Evolutionary conservation across 2,888 invertebrate genomes (phyloP).

Genomic region (Oscheius sp.): DNA sequence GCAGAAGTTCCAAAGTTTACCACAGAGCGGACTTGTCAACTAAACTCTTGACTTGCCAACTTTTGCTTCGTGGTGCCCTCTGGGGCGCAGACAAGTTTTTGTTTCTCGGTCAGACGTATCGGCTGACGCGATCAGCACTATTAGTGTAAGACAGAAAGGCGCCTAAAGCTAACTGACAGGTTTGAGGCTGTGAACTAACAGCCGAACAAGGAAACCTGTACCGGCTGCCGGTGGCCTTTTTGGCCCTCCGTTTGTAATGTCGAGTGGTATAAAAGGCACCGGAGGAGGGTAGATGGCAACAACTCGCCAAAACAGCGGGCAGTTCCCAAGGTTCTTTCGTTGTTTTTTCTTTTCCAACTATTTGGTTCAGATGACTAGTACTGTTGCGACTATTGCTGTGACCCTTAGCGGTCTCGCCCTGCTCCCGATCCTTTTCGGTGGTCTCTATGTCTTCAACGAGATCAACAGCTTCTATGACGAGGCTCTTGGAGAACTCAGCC

Average conservation of each 20-base stretch:
- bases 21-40: too few relatives aligned
- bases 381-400: conserved; percentile 24
- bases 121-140: too few relatives aligned
- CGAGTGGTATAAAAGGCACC: conserved; percentile 12
- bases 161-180: conserved; percentile 5
- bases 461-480: conserved; percentile 63
- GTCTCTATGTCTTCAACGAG: conserved; percentile 54
- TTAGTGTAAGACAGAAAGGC: too few relatives aligned
- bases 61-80: too few relatives aligned
- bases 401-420: conserved; percentile 33
- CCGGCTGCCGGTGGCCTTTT: conserved; percentile 10
- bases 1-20: too few relatives aligned
- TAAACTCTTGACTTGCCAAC: too few relatives aligned
- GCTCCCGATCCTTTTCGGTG: conserved; percentile 33
- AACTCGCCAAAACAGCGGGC: not conserved
- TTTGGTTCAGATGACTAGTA: conserved; percentile 29
- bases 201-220: conserved; percentile 15
- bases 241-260: conserved; percentile 18
- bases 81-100: not conserved
- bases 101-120: not conserved
- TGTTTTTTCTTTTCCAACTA: not conserved
- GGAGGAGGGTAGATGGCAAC: not conserved
- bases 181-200: not conserved
- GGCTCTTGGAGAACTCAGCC: conserved; percentile 58
- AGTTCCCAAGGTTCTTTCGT: not conserved